A percentile compares a stretch with the other conserved stretches of the same genome.
Evolutionary conservation across 2,113 vertebrate species (phyloP).

Genomic region (Craseonycteris thonglongyai): DNA sequence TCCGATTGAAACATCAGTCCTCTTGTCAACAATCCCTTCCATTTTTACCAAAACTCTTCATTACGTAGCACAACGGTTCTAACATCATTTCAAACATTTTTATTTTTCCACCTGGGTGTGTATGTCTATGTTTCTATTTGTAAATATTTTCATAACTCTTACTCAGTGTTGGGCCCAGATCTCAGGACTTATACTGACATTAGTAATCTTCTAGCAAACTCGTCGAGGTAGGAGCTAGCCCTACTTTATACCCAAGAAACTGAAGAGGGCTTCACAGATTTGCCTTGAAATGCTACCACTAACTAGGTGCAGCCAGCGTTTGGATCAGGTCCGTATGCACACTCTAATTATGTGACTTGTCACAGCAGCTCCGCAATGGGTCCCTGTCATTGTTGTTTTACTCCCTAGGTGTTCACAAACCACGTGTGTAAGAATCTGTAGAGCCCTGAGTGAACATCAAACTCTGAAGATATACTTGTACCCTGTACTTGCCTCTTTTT

Average conservation of each 20-base stretch:
- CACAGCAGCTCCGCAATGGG: no score
- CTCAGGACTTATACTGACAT: background rate
- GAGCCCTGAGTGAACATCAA: background rate
- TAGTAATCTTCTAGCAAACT: background rate
- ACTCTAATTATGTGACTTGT: no score
- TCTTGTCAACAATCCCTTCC: background rate
- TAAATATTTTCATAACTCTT: background rate
- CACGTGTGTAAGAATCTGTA: background rate
- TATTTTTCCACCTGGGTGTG: background rate
- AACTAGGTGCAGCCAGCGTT: background rate
- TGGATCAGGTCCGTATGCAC: background rate
- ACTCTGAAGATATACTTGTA: background rate
- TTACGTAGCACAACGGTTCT: background rate
- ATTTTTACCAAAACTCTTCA: background rate
- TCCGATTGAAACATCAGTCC: fast-evolving
- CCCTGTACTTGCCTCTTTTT: background rate
- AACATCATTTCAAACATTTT: background rate
- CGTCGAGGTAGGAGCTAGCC: background rate
- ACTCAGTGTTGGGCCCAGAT: background rate
- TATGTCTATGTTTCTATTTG: background rate
- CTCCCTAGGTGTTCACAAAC: background rate
- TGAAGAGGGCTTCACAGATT: background rate
- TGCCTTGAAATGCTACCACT: fast-evolving
- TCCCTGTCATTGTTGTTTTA: background rate
- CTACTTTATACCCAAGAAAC: background rate